Percentiles rank a stretch among this genome's conserved stretches.
Conservation (phyloP, 2,113 vertebrate species). For the Channa maculata region DNA sequence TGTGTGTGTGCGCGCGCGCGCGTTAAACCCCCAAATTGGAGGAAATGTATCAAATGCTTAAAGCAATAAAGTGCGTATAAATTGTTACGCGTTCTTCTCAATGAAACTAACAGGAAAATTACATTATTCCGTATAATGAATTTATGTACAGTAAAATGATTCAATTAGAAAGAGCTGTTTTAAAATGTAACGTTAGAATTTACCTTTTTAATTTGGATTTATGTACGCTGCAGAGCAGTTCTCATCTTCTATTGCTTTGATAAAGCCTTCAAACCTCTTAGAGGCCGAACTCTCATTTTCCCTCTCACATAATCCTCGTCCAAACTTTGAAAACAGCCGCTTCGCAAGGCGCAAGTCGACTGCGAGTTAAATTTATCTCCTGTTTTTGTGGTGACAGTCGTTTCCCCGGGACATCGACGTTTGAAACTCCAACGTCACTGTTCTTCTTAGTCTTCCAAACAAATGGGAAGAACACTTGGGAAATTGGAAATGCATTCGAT, state of each 20-base stretch:
- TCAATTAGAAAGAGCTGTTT: too few species aligned
- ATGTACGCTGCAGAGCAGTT: conserved; percentile 46
- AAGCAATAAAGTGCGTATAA: not conserved
- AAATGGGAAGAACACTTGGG: too few species aligned
- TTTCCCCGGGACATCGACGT: conserved; percentile 17
- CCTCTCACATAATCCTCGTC: conserved; percentile 58
- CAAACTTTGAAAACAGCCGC: conserved; percentile 49
- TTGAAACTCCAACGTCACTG: conserved; percentile 11
- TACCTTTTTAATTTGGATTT: too few species aligned
- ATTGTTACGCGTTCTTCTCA: not conserved
- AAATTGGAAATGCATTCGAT: too few species aligned
- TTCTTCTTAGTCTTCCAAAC: not conserved
- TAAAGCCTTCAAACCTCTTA: conserved; percentile 56
- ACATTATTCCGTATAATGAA: too few species aligned
- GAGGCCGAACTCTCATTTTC: conserved; percentile 58
- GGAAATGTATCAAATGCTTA: not conserved
- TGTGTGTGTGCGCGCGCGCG: not conserved
- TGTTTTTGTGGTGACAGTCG: conserved; percentile 48
- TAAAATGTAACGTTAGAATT: too few species aligned
- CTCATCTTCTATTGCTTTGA: conserved; percentile 66
- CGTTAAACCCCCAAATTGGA: not conserved
- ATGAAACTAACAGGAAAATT: too few species aligned
- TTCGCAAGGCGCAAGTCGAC: conserved; percentile 25
- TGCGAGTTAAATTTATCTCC: conserved; percentile 54
- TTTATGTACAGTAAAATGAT: too few species aligned